Evolutionary conservation across 1,140 invertebrate genomes (phyloP).

Genomic region (Venustaconcha ellipsiformis): DNA sequence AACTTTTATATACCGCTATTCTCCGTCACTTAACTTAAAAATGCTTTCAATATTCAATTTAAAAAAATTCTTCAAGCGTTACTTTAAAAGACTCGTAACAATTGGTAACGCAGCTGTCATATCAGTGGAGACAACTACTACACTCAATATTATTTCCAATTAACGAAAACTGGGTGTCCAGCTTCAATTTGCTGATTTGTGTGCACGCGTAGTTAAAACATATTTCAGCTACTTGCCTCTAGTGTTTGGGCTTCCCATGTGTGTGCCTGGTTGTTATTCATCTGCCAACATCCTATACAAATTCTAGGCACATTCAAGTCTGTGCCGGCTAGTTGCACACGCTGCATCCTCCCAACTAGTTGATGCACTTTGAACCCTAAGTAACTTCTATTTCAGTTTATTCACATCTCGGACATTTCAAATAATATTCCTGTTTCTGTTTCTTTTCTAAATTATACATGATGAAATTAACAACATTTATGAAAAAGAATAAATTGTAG

Average conservation of each 20-base stretch:
- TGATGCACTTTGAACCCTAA: not conserved
- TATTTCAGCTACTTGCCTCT: constrained; percentile 38
- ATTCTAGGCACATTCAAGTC: constrained; percentile 59
- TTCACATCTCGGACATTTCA: too few species aligned
- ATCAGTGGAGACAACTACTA: not conserved
- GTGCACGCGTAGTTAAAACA: too few species aligned
- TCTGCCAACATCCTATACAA: constrained; percentile 65
- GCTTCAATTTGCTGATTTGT: not conserved
- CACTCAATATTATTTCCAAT: not conserved
- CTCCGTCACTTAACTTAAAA: too few species aligned
- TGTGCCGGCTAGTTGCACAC: constrained; percentile 49
- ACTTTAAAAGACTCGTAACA: too few species aligned
- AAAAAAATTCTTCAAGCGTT: not conserved
- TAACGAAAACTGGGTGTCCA: not conserved
- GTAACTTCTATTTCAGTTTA: too few species aligned
- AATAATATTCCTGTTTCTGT: too few species aligned
- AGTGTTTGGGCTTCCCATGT: constrained; percentile 56
- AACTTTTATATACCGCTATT: too few species aligned
- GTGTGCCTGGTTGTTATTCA: constrained; percentile 53
- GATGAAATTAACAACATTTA: too few species aligned
- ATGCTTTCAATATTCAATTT: not conserved
- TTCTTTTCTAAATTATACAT: too few species aligned
- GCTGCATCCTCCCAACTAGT: constrained; percentile 37
- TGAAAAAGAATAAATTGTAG: too few species aligned
- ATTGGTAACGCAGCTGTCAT: too few species aligned